Base-by-base conservation (phyloP, 1,140 invertebrate species). In the Panagrolaimus sp. region DNA sequence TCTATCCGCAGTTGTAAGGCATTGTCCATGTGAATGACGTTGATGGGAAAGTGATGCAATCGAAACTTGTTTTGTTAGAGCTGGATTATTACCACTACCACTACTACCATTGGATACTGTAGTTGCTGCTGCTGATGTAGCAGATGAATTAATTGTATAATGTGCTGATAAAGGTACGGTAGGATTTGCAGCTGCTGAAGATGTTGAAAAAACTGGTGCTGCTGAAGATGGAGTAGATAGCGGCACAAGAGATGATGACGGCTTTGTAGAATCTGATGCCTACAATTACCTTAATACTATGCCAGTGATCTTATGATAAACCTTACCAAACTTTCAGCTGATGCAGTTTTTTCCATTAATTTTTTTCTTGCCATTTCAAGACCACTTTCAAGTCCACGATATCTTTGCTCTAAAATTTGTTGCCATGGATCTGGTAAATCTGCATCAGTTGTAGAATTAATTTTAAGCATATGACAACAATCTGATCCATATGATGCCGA, bases 391-490 rank as follows among this genome's bases (percentile, higher is more conserved):
- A 78, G 46, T 11, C 73, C 73, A 13, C 62, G 42, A 31, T 77
- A 51, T 31, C 68, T 45, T n/a, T 27, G 38, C 9, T 71, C 64
- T 11, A 78, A 9, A 23, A 67, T 46, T n/a, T 46, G 43, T 0
- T 27, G 13, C 77, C 77, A 78, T 14, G 73, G 64, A 65, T 78
- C 77, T 16, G 78, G 78, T 43, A 78, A 23, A 42, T 66, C 64
- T 31, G 63, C 43, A 8, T 76, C 61, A 3, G 46, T 20, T 13
- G 72, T 57, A 20, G 77, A 78, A 53, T 78, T 78, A 16, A 78
- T 48, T 20, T 45, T 66, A n/a, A 78, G 20, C 16, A 78, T 61
- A 44, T 78, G 65, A 57, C 77, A 78, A 31, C 63, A 62, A n/a
- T 74, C 38, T 7, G 38, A 8, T 0, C 76, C 77, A 45, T 80